Percentiles rank a stretch among this genome's conserved stretches.
These are phyloP conservation scores for Thalassophryne amazonica DNA, from an alignment of 2,797 vertebrate species.

Conservation along the genomic window DNA sequence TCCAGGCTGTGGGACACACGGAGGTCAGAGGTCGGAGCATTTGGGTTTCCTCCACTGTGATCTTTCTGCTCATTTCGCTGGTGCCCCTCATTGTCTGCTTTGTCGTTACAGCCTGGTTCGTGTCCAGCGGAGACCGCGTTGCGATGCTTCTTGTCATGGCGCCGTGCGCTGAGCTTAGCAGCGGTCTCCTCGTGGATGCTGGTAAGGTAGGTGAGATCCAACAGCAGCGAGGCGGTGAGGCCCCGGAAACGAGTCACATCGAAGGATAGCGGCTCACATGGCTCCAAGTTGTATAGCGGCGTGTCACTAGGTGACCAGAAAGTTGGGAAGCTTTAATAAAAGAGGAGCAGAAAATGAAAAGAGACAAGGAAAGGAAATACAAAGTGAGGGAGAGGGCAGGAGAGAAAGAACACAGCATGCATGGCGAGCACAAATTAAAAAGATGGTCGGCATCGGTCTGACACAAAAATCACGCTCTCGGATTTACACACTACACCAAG, in stretches of 20 bases:
- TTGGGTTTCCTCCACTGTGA: background rate
- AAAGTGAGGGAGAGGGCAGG: slow-evolving; percentile 90
- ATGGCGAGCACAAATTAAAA: slow-evolving; percentile 21
- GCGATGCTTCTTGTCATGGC: slow-evolving; percentile 90
- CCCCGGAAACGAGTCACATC: slow-evolving; percentile 94
- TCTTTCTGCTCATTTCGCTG: slow-evolving; percentile 73
- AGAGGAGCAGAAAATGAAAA: slow-evolving; percentile 79
- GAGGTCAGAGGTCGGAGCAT: slow-evolving; percentile 54
- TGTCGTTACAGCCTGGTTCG: slow-evolving; percentile 42
- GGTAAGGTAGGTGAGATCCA: slow-evolving; percentile 95
- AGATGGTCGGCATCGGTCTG: background rate
- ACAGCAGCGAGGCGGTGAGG: slow-evolving; percentile 89
- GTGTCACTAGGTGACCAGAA: slow-evolving; percentile 99
- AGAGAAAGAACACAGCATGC: slow-evolving; percentile 59
- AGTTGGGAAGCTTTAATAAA: slow-evolving; percentile 99
- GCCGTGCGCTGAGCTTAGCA: slow-evolving; percentile 82
- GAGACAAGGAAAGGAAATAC: slow-evolving; percentile 83
- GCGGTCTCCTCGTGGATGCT: slow-evolving; percentile 89
- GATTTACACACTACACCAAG: background rate
- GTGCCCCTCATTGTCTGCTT: slow-evolving; percentile 67
- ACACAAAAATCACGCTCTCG: background rate
- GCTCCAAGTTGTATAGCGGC: slow-evolving; percentile 96
- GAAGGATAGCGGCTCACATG: slow-evolving; percentile 94
- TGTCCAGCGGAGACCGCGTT: slow-evolving; percentile 70
- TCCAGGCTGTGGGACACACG: slow-evolving; percentile 83